Conservation (phyloP, 2,113 vertebrate species). For the Tachycineta bicolor region DNA sequence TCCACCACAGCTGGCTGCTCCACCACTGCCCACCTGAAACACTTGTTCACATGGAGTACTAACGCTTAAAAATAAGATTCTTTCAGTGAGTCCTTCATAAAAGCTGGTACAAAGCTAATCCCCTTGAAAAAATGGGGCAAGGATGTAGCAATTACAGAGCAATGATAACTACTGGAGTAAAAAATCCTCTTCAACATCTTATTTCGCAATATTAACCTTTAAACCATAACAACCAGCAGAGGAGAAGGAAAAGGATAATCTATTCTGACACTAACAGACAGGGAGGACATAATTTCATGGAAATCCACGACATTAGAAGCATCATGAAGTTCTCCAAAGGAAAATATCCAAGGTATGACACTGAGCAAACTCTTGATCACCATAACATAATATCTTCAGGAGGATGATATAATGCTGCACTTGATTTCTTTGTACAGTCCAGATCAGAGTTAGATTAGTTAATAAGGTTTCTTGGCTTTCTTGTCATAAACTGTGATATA, state of each 20-base stretch:
- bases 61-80: background rate
- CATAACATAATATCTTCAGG: background rate
- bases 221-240: slow-evolving; percentile 8
- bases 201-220: background rate
- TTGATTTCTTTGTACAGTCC: background rate
- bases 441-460: slow-evolving; percentile 39
- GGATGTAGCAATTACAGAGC: background rate
- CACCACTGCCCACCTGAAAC: background rate
- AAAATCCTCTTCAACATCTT: background rate
- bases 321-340: background rate
- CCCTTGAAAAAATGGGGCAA: background rate
- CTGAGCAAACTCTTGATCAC: background rate
- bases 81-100: background rate
- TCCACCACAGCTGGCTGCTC: background rate
- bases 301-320: background rate
- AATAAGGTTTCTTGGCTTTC: slow-evolving; percentile 59
- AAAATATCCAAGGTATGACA: background rate
- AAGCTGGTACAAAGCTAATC: background rate
- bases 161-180: background rate
- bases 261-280: background rate
- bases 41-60: background rate
- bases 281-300: background rate
- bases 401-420: background rate
- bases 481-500: slow-evolving; percentile 54
- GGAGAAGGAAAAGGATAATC: background rate